A percentile compares a stretch with the other conserved stretches of the same genome.
Conservation (phyloP, 2,797 vertebrate species). For the Okamejei kenojei region DNA sequence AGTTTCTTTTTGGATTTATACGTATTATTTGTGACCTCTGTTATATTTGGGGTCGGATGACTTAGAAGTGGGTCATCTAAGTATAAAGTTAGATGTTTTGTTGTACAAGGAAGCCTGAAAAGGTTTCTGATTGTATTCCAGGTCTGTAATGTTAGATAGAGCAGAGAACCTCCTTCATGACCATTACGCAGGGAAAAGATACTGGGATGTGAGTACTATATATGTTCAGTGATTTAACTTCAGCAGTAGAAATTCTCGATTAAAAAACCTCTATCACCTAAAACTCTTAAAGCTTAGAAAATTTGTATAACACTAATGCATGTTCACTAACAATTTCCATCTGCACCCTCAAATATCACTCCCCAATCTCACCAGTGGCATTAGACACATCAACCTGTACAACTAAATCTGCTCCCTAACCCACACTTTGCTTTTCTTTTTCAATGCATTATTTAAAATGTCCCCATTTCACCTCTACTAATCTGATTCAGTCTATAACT, state of each 20-base stretch:
- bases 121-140: slow-evolving; percentile 48
- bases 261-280: background rate
- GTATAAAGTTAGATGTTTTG: background rate
- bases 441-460: background rate
- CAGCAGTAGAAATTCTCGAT: background rate
- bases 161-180: slow-evolving; percentile 95
- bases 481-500: background rate
- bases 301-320: background rate
- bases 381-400: background rate
- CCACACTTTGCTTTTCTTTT: background rate
- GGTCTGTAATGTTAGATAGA: slow-evolving; percentile 92
- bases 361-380: background rate
- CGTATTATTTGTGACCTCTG: background rate
- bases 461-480: background rate
- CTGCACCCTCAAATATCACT: background rate
- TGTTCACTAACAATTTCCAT: background rate
- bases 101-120: background rate
- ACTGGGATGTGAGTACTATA: slow-evolving; percentile 85
- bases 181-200: slow-evolving; percentile 89
- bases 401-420: too few species aligned
- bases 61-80: background rate
- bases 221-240: background rate
- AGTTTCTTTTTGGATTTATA: background rate
- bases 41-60: background rate
- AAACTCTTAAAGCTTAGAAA: background rate